Evolutionary conservation across 2,888 invertebrate species (phyloP), one percentile per base, ranked within the genome.

Genomic region (Acleris literana): DNA sequence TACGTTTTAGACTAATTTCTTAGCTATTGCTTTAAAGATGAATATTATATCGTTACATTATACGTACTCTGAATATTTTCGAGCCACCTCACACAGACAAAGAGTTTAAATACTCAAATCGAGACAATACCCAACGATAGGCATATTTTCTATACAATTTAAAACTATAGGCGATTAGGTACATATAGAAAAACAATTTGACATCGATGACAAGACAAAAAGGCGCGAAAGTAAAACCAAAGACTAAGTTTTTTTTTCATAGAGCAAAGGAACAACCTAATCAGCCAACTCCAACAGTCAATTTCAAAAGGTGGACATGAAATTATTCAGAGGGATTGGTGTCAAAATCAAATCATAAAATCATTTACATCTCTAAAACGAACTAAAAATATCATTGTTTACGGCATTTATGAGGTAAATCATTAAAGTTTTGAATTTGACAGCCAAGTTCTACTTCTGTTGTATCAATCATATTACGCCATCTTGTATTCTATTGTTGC

Each of bases 11-110:
- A 74, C 71, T 75, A 72, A 74, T 78, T 72, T 76, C 74, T 72
- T 76, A 83, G 85, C 85, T 84, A 77, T 85, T 84, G 84, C 84
- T 87, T 87, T 84, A 72, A 76, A 78, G 75, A 83, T 80, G 76
- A 79, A 81, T 81, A 79, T 80, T 75, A 51, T 79, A 79, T 78
- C 78, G 79, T 78, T 81, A 76, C 72, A 75, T 77, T 70, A 67
- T 74, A 73, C 72, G 68, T 76, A 59, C 39, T 59, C 18, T 59
- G 20, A 53, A 64, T 64, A 53, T 64, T 64, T 62, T 59, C 18
- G 25, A 25, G 39, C 54, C 43, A 59, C 39, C 63, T 39, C 13
- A 9, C 13, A 13, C 13, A 39, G 9, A 9, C 33, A 29, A 7
- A 29, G 29, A 29, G 7, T 33, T 33, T 33, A 33, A 33, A 9